Evolutionary conservation across 2,113 vertebrate species (phyloP).

Genomic region (Globicephala melas): DNA sequence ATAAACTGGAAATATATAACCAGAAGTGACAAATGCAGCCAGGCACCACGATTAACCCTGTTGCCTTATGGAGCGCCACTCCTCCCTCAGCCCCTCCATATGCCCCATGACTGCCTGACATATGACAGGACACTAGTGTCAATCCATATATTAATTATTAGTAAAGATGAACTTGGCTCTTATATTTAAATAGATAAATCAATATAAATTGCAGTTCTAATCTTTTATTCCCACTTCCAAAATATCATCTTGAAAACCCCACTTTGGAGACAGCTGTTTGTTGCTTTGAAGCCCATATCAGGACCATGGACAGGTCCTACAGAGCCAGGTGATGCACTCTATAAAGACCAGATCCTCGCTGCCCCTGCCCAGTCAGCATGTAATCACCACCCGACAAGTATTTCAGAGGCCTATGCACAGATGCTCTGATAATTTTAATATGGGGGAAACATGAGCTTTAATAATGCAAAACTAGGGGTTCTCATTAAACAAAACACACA

Average conservation of each 20-base stretch:
- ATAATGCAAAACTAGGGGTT: background rate
- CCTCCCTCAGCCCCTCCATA: background rate
- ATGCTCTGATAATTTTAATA: background rate
- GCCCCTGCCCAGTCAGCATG: background rate
- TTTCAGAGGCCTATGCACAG: background rate
- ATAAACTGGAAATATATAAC: background rate
- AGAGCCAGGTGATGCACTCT: fast-evolving
- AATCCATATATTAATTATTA: background rate
- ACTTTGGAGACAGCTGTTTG: background rate
- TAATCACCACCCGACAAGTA: background rate
- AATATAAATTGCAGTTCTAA: background rate
- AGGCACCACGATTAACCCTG: too few species aligned
- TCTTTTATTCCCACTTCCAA: background rate
- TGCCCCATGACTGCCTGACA: background rate
- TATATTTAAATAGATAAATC: background rate
- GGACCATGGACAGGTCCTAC: background rate
- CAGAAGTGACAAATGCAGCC: background rate
- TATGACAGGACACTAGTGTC: background rate
- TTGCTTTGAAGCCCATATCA: background rate
- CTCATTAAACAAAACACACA: background rate
- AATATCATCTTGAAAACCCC: background rate
- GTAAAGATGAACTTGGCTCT: background rate
- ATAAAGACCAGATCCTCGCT: background rate
- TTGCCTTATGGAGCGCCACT: background rate
- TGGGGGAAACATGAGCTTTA: background rate